phyloP scores from a whole-genome alignment of 64 coral and sea anemone genomes.

The Actinia equina region DNA sequence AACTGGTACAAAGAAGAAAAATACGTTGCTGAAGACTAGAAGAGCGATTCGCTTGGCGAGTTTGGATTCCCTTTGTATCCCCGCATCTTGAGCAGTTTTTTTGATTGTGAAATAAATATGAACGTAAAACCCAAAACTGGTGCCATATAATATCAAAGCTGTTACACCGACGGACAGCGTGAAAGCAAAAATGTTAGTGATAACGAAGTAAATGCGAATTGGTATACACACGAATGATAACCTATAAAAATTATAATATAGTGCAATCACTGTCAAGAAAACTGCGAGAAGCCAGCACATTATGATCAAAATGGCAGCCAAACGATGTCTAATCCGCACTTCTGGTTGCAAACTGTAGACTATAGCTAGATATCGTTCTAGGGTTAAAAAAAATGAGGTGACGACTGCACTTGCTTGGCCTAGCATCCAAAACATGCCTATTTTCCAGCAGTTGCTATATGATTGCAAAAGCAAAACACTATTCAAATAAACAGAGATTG shows the following conservation, averaged over 20 bases:
- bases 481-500: not conserved
- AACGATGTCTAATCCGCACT: not conserved
- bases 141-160: too few species aligned
- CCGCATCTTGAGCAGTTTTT: too few species aligned
- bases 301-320: too few species aligned
- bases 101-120: too few species aligned
- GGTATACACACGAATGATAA: not conserved
- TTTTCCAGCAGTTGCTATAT: not conserved
- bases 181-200: too few species aligned
- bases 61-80: too few species aligned
- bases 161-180: too few species aligned
- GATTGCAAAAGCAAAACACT: not conserved
- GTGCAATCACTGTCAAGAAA: too few species aligned
- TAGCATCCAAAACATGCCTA: not conserved
- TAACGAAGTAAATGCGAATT: not conserved
- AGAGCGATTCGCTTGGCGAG: too few species aligned
- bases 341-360: not conserved
- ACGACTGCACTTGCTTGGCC: slow-evolving; percentile 11
- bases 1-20: too few species aligned
- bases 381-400: not conserved
- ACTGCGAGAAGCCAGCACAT: not conserved
- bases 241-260: not conserved
- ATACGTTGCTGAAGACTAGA: too few species aligned
- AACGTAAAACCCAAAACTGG: too few species aligned
- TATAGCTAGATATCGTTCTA: not conserved